Base-by-base conservation (phyloP, 37 sponge, comb jelly and placozoan genomes). In the Agelas oroides region DNA sequence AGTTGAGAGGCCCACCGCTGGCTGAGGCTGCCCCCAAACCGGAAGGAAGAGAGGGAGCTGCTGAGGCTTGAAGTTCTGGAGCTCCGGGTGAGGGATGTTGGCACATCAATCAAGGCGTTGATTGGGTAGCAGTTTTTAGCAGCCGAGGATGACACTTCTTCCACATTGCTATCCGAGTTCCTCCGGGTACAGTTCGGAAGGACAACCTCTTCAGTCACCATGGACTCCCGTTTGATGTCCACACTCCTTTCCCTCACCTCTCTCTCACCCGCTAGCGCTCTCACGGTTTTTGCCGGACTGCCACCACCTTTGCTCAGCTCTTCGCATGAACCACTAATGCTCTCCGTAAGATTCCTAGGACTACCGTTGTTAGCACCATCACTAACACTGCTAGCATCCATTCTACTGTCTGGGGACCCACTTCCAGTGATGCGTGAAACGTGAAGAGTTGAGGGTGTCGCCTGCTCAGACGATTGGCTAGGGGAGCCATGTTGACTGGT, bases 1-100 rank as follows among this genome's bases (percentile, higher is more conserved):
- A 89, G 65, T 25, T 84, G 85, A 0, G 94, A 81, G 33, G 94
- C 90, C 94, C 90, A 94, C 64, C 89, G 69, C 70, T 94, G 90
- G 78, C 84, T 89, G 34, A 94, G 64, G 65, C 94, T 94, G 64
- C 90, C 91, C 30, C 87, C 94, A 39, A 94, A 82, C 13, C 84
- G 70, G 41, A 92, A 79, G 1, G 89, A 85, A 8, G 93, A 92
- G 17, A 88, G 71, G 2, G 92, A 92, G 65, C 85, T 88, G 68
- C 80, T 84, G 18, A 92, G 62, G 35, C 89, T 88, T 0, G 93
- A 89, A 0, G 90, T 89, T 33, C 90, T 59, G 15, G 90, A 89
- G 55, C 84, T 61, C 27, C 72, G 75, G 14, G 53, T 76, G 31
- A 87, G 72, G 2, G 67, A 30, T 8, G 73, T 61, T 34, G 90